Evolutionary conservation across 35 echinoderm and acorn worm genomes (phyloP).

Genomic region (Lytechinus variegatus): DNA sequence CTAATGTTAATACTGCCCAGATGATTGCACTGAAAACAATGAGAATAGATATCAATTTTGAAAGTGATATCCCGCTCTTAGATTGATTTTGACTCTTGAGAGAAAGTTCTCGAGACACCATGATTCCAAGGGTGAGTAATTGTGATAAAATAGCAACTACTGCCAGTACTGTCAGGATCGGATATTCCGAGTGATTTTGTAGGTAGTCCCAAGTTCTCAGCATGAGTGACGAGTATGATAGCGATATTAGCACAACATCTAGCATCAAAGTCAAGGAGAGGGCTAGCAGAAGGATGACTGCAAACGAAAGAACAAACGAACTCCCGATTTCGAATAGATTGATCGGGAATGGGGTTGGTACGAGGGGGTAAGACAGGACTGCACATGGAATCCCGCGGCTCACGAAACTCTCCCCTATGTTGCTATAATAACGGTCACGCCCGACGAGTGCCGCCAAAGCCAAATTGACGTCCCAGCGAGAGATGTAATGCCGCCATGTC

Average conservation of each 20-base stretch:
- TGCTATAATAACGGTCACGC: not conserved
- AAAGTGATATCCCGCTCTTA: not conserved
- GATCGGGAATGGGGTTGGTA: conserved; percentile 3
- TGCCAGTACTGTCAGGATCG: not conserved
- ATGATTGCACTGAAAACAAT: not conserved
- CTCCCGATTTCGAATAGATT: conserved; percentile 30
- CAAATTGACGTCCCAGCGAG: conserved; percentile 46
- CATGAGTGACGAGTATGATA: not conserved
- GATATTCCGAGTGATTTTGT: not conserved
- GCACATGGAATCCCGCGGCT: conserved; percentile 31
- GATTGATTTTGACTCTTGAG: not conserved
- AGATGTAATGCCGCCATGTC: conserved; percentile 39
- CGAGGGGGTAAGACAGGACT: conserved; percentile 39
- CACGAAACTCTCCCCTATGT: conserved; percentile 43
- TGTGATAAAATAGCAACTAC: not conserved
- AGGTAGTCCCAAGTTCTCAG: not conserved
- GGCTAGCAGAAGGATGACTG: not conserved
- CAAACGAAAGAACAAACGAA: conserved; percentile 22
- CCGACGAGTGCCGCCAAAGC: not conserved
- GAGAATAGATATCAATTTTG: not conserved
- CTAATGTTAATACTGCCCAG: not conserved
- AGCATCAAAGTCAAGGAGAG: not conserved
- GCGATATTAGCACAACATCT: not conserved
- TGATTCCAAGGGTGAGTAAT: not conserved
- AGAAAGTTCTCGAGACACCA: not conserved